These are phyloP conservation scores for Fregetta grallaria DNA, from an alignment of 2,113 vertebrate genomes.

Conservation along the genomic window DNA sequence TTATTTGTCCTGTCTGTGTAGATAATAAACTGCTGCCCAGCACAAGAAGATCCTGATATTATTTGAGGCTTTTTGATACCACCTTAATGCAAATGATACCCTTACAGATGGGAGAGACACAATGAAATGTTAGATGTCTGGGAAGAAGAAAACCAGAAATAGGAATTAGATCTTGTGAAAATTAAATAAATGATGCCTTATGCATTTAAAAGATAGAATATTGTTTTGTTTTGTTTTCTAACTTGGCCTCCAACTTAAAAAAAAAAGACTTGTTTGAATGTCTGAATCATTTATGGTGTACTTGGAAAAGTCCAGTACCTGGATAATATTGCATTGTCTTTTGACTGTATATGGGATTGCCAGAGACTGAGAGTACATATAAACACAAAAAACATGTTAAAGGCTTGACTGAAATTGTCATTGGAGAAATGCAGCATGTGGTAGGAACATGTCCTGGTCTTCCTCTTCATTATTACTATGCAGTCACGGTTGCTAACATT, in stretches of 20 bases:
- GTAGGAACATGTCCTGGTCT: not conserved
- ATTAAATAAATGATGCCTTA: not conserved
- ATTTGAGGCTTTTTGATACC: constrained; percentile 15
- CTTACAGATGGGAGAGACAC: not conserved
- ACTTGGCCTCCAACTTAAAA: not conserved
- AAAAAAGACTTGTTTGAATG: not conserved
- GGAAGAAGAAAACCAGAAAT: constrained; percentile 3
- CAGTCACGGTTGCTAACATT: not conserved
- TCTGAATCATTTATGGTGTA: not conserved
- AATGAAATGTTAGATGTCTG: not conserved
- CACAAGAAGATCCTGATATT: not conserved
- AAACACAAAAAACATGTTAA: not conserved
- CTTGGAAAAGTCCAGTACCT: not conserved
- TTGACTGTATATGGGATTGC: not conserved
- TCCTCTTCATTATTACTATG: not conserved
- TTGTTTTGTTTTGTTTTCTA: not conserved
- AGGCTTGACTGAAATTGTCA: not conserved
- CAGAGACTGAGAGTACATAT: not conserved
- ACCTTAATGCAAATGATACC: constrained; percentile 24
- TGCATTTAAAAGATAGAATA: not conserved
- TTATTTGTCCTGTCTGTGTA: constrained; percentile 18
- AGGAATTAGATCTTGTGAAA: not conserved
- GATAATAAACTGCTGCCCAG: constrained; percentile 20
- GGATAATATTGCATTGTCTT: not conserved
- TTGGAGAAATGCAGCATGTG: not conserved